phyloP scores from a whole-genome alignment of 2,888 invertebrate species.

The Cistogaster globosa region DNA sequence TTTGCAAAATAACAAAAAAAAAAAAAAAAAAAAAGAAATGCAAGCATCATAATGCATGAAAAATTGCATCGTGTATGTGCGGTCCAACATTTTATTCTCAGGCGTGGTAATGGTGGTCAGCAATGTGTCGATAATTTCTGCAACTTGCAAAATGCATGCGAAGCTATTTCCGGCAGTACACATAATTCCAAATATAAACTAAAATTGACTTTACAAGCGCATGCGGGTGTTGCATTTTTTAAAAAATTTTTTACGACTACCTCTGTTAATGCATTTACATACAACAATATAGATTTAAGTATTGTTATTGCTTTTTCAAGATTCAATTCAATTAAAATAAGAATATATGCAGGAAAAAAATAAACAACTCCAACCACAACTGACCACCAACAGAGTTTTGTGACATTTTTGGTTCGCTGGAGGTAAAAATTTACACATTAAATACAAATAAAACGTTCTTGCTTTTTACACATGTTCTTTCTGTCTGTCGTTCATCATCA shows the following conservation, averaged over 20 bases:
- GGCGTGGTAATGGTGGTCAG: too few relatives aligned
- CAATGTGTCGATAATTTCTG: too few relatives aligned
- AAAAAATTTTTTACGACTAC: not conserved
- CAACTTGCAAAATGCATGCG: too few relatives aligned
- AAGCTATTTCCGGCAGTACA: too few relatives aligned
- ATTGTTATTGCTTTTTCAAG: slow-evolving; percentile 29
- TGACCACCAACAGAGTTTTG: slow-evolving; percentile 72
- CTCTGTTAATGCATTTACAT: slow-evolving; percentile 9
- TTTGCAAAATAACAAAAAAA: too few relatives aligned
- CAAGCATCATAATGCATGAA: too few relatives aligned
- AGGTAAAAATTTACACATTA: slow-evolving; percentile 36
- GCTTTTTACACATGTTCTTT: slow-evolving; percentile 30
- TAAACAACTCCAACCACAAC: slow-evolving; percentile 30
- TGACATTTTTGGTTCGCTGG: slow-evolving; percentile 71
- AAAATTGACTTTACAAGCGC: too few relatives aligned
- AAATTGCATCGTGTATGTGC: too few relatives aligned
- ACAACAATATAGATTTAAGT: slow-evolving; percentile 3
- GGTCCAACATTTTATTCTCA: too few relatives aligned
- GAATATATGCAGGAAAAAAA: slow-evolving; percentile 13
- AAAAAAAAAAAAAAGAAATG: too few relatives aligned
- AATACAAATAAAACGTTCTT: slow-evolving; percentile 39
- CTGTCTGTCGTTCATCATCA: slow-evolving; percentile 19
- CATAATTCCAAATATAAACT: too few relatives aligned
- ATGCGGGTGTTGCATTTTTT: not conserved
- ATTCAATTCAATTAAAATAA: slow-evolving; percentile 38